These are phyloP conservation scores for Alethe castanea DNA, from an alignment of 2,113 vertebrate genomes.

Conservation along the genomic window DNA sequence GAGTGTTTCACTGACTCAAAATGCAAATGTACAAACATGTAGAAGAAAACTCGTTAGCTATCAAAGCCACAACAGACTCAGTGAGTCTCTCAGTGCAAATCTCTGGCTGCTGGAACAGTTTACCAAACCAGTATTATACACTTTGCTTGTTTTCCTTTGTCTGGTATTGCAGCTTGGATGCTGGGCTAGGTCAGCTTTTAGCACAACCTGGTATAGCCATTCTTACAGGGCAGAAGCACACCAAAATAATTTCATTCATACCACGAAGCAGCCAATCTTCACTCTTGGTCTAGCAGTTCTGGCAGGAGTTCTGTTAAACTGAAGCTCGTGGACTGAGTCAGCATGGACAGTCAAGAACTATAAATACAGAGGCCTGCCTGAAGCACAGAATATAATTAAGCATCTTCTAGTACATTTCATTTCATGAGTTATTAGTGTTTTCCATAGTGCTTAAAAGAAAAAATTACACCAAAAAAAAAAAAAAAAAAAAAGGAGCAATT, in stretches of 20 bases:
- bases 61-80: background rate
- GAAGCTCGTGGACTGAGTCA: background rate
- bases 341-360: background rate
- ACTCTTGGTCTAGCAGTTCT: background rate
- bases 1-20: background rate
- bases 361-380: background rate
- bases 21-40: background rate
- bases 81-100: background rate
- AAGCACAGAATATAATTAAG: slow-evolving; percentile 32
- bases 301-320: slow-evolving; percentile 38
- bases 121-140: background rate
- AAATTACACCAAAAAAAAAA: background rate
- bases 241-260: slow-evolving; percentile 8
- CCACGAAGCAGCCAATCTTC: background rate
- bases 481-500: background rate
- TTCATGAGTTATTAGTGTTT: background rate
- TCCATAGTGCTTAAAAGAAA: background rate
- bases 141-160: background rate
- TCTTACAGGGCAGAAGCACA: background rate
- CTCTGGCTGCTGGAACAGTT: background rate
- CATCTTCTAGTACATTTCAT: background rate
- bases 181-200: background rate
- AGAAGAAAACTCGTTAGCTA: background rate
- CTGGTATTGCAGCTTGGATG: background rate
- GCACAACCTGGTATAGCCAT: background rate